Evolutionary conservation across 2,888 invertebrate genomes (phyloP).

Genomic region (Thereva nobilitata): DNA sequence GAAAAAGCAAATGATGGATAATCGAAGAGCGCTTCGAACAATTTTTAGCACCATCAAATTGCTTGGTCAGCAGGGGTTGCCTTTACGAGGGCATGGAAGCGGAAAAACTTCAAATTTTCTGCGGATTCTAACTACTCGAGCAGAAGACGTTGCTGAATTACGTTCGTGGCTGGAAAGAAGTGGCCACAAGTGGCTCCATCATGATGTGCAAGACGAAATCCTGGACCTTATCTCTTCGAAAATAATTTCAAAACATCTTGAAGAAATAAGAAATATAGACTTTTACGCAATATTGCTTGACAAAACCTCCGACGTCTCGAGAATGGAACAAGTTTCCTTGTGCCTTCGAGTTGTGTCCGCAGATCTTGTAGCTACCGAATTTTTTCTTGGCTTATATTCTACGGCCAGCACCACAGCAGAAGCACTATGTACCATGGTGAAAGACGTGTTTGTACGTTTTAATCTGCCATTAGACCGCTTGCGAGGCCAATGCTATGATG

Average conservation of each 20-base stretch:
- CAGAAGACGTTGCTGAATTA: conserved; percentile 5
- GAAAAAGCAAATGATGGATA: conserved; percentile 17
- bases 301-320: too few relatives aligned
- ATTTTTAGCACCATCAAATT: conserved; percentile 1
- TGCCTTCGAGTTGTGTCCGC: too few relatives aligned
- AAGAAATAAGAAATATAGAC: too few relatives aligned
- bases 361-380: too few relatives aligned
- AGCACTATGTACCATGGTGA: background rate
- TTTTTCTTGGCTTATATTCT: background rate
- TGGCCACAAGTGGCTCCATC: background rate
- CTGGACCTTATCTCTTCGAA: background rate
- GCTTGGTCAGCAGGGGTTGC: background rate
- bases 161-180: background rate
- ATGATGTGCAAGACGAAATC: conserved; percentile 3
- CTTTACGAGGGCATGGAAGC: background rate
- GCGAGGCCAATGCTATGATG: conserved; percentile 10
- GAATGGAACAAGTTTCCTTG: too few relatives aligned
- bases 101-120: background rate
- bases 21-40: background rate
- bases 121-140: background rate
- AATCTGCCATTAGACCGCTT: background rate
- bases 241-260: background rate
- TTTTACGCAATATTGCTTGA: too few relatives aligned
- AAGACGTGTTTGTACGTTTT: background rate
- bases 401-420: background rate